Evolutionary conservation across 2,888 invertebrate genomes (phyloP).

Genomic region (Drosophila lacicola): DNA sequence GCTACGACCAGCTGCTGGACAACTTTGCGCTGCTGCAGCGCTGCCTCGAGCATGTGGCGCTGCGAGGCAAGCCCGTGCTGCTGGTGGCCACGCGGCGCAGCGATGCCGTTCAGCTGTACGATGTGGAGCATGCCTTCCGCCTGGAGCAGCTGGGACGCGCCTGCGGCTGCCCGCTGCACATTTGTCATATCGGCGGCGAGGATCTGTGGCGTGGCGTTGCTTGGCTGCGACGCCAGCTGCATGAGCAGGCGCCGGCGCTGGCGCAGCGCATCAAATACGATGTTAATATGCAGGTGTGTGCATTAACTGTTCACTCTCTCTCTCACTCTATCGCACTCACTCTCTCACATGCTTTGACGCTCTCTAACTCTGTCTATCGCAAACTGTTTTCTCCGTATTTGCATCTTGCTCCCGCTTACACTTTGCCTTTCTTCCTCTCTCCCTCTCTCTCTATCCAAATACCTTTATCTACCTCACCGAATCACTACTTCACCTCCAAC

Average conservation of each 20-base stretch:
- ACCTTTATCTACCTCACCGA: background rate
- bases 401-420: too few relatives aligned
- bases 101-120: constrained; percentile 79
- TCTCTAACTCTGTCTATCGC: too few relatives aligned
- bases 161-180: constrained; percentile 61
- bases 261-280: constrained; percentile 72
- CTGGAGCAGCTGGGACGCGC: constrained; percentile 73
- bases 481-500: too few relatives aligned
- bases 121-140: constrained; percentile 80
- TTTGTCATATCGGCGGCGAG: constrained; percentile 56
- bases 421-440: background rate
- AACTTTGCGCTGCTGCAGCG: constrained; percentile 69
- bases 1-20: constrained; percentile 50
- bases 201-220: constrained; percentile 36
- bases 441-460: too few relatives aligned
- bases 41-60: constrained; percentile 65
- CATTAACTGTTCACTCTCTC: background rate
- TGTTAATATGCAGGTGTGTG: constrained; percentile 71
- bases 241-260: constrained; percentile 52
- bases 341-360: too few relatives aligned
- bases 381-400: too few relatives aligned
- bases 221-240: constrained; percentile 67
- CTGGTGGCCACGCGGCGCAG: constrained; percentile 75
- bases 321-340: too few relatives aligned
- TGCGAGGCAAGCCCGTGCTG: constrained; percentile 81